Evolutionary conservation across 2,888 invertebrate genomes (phyloP).

Genomic region (Theodoxus fluviatilis): DNA sequence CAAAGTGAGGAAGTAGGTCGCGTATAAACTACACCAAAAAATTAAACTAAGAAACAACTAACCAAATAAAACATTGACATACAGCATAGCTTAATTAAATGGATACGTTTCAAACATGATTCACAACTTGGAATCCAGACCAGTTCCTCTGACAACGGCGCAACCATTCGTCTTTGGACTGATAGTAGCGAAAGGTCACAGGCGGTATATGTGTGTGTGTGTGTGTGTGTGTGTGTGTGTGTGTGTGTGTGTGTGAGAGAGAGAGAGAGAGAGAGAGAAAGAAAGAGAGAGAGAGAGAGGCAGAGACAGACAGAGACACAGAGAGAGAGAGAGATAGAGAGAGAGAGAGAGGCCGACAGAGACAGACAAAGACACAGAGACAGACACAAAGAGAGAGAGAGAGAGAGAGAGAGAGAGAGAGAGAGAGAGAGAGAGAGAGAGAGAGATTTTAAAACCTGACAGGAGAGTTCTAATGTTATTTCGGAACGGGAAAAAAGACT

Average conservation of each 20-base stretch:
- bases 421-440: not conserved
- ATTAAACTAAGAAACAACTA: no score
- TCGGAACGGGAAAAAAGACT: constrained; percentile 4
- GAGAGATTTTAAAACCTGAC: not conserved
- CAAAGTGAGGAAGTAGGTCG: no score
- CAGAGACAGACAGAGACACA: constrained; percentile 1
- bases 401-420: not conserved
- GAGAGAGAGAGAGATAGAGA: not conserved
- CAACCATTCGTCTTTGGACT: no score
- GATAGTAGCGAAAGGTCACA: no score
- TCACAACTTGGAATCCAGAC: no score
- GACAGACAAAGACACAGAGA: not conserved
- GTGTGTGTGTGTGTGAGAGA: constrained; percentile 11
- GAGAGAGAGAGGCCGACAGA: not conserved
- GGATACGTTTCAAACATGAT: no score
- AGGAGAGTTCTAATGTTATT: not conserved
- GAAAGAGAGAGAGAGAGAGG: constrained; percentile 8
- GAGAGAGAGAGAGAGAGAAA: not conserved
- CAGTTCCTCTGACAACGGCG: no score
- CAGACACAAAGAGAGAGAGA: not conserved
- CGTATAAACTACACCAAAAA: no score
- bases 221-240: not conserved
- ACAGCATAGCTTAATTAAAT: no score
- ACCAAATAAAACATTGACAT: no score
- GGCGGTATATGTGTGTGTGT: not conserved